These are phyloP conservation scores for Mermis nigrescens DNA, from an alignment of 2,888 invertebrate genomes.

Conservation along the genomic window DNA sequence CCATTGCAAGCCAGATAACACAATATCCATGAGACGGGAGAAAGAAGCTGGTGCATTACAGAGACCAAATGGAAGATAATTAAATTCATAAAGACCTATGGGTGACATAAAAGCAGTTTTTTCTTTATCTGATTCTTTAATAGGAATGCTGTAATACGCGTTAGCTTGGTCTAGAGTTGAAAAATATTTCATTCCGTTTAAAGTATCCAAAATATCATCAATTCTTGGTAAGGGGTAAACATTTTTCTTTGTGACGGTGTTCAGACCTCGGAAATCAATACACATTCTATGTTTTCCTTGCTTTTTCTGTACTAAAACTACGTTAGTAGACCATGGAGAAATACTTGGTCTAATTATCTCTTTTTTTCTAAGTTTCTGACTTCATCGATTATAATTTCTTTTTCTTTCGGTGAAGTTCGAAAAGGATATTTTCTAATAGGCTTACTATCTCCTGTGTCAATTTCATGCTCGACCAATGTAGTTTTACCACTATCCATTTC, in stretches of 20 bases:
- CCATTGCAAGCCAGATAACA: conserved; percentile 16
- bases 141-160: conserved; percentile 17
- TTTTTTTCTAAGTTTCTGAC: neutral
- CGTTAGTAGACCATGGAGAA: conserved; percentile 28
- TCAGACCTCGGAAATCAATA: conserved; percentile 18
- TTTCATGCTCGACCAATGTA: neutral
- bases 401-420: neutral
- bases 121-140: conserved; percentile 13
- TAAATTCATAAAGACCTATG: conserved; percentile 20
- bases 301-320: conserved; percentile 29
- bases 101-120: conserved; percentile 19
- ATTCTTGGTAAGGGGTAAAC: conserved; percentile 13
- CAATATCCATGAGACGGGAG: conserved; percentile 18
- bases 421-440: neutral
- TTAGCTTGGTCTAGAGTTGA: conserved; percentile 13
- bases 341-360: conserved; percentile 17
- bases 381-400: neutral
- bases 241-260: conserved; percentile 14
- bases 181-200: conserved; percentile 10
- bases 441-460: neutral
- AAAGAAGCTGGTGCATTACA: conserved; percentile 19
- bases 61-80: conserved; percentile 21
- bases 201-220: conserved; percentile 12
- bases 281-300: conserved; percentile 18
- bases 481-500: neutral